Percentiles rank a stretch among this genome's conserved stretches.
phyloP scores from a whole-genome alignment of 2,888 invertebrate genomes.

The Eucera pruinosa region DNA sequence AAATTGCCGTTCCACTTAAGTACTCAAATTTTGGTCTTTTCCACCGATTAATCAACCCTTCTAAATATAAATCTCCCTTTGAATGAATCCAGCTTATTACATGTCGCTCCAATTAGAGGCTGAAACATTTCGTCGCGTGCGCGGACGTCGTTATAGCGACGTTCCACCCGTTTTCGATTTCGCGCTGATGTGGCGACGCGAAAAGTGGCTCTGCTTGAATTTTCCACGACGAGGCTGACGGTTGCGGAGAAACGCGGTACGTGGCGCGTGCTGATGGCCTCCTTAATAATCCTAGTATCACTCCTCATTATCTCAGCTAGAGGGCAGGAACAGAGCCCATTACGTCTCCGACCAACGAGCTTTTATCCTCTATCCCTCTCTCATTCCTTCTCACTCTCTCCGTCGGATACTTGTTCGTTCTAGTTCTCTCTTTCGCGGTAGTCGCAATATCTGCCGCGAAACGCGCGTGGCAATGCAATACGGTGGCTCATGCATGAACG shows the following conservation, averaged over 20 bases:
- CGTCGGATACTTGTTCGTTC: too few species aligned
- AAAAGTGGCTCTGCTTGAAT: constrained; percentile 36
- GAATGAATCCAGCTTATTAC: constrained; percentile 27
- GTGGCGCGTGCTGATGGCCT: constrained; percentile 66
- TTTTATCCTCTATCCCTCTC: constrained; percentile 45
- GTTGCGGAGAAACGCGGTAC: constrained; percentile 42
- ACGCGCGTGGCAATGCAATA: constrained; percentile 59
- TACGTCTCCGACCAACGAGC: constrained; percentile 70
- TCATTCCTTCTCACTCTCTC: constrained; percentile 1
- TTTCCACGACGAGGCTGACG: constrained; percentile 47
- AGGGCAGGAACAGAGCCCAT: constrained; percentile 70
- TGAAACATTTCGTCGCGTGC: neutral
- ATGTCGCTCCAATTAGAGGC: constrained; percentile 32
- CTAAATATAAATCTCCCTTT: constrained; percentile 10
- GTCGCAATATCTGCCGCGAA: constrained; percentile 55
- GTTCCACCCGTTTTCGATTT: constrained; percentile 7
- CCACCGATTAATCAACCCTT: neutral
- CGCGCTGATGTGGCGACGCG: neutral
- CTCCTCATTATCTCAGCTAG: constrained; percentile 73
- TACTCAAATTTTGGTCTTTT: neutral
- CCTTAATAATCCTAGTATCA: constrained; percentile 75
- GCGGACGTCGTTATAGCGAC: constrained; percentile 19
- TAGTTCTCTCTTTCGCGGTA: constrained; percentile 28
- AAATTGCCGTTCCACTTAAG: neutral
- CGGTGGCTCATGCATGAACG: constrained; percentile 71